Evolutionary conservation across 2,797 vertebrate genomes (phyloP).

Genomic region (Helarctos malayanus): DNA sequence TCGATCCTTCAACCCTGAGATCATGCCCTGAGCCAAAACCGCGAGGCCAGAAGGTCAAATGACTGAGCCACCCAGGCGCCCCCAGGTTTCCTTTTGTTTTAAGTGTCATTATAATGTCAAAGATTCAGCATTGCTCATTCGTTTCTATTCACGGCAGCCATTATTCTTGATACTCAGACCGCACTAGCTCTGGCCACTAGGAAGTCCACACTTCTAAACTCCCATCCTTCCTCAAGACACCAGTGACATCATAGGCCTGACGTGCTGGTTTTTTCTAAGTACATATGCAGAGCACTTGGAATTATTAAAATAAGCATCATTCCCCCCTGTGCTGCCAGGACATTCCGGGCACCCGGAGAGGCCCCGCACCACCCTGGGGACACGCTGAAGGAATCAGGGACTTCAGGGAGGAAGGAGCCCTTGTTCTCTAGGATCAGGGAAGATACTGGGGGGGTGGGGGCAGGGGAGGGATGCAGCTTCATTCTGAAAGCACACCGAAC

Average conservation of each 20-base stretch:
- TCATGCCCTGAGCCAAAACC: background rate
- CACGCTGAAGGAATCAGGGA: background rate
- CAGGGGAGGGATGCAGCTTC: background rate
- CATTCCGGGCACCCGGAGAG: background rate
- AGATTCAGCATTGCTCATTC: background rate
- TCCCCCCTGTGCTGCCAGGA: background rate
- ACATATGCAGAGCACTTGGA: background rate
- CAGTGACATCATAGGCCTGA: background rate
- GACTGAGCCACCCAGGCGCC: background rate
- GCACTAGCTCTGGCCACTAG: background rate
- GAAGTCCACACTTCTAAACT: background rate
- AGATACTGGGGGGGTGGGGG: background rate
- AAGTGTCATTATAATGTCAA: background rate
- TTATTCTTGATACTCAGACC: background rate
- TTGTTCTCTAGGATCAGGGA: background rate
- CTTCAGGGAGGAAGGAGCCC: background rate
- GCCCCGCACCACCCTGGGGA: accelerated
- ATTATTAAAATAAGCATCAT: background rate
- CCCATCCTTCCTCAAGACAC: background rate
- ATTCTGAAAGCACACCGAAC: background rate
- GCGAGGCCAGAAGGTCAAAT: background rate
- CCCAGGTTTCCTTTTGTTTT: background rate
- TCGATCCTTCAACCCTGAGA: background rate
- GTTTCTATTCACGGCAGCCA: background rate
- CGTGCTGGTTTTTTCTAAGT: background rate